Evolutionary conservation across 2,113 vertebrate genomes (phyloP), one percentile per base, ranked within the genome.

Genomic region (Rana temporaria): DNA sequence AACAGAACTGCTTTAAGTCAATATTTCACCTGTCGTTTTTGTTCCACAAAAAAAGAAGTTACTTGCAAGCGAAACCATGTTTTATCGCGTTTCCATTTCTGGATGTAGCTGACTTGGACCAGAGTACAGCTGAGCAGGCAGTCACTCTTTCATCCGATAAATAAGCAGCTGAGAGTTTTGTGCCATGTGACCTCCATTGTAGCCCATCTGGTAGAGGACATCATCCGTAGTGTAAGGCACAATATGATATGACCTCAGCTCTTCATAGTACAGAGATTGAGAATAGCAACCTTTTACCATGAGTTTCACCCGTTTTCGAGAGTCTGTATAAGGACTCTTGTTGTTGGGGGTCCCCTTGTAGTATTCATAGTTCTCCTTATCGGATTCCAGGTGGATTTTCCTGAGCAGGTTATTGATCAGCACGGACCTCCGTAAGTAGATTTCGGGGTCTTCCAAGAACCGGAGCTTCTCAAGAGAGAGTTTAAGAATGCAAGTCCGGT

Each of bases 341-440:
- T 87, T 92, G 73, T 90, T 90, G 0, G 92, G 89, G 84, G 88
- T 88, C 85, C 90, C 93, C 80, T 93, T 94, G 90, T 92, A 92
- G 90, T 92, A 93, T 87, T 94, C 94, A 90, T 94, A 94, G 86
- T 91, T 94, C 81, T 95, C 91, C 86, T 93, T 95, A 89, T 95
- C 95, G 84, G 94, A 94, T 88, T 98, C 97, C 90, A 95, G 92
- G 90, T 98, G 96, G 84, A 99, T 98, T 90, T 98, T 99, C 91
- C 97, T 95, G 93, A 99, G 94, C 91, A 99, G 92, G 93, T 99
- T 99, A 94, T 99, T 99, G 93, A 99, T 99, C 92, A 99, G 93
- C 88, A 99, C 98, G 26, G 97, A 98, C 90, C 98, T 96, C 85
- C 96, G 91, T 87, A 99, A 93, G 89, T 98, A 98, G 87, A 91